These are phyloP conservation scores for Camelus bactrianus DNA, from an alignment of 2,113 vertebrate genomes.

Conservation along the genomic window DNA sequence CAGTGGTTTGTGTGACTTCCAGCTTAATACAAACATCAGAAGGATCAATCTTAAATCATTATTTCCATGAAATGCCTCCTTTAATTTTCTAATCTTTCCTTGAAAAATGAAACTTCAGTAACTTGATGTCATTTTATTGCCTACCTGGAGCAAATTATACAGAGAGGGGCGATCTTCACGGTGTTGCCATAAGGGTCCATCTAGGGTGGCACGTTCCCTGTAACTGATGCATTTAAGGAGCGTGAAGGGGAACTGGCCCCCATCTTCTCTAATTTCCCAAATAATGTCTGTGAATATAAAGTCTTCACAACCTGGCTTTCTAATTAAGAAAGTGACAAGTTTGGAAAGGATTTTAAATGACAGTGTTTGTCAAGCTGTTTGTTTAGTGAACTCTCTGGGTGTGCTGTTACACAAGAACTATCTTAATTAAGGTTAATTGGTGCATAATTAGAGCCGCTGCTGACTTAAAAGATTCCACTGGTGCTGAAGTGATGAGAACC, in stretches of 20 bases:
- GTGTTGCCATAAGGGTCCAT: not conserved
- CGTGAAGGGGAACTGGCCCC: not conserved
- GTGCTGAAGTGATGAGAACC: constrained; percentile 72
- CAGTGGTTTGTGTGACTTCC: not conserved
- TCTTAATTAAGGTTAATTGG: constrained; percentile 89
- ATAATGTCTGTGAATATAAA: constrained; percentile 75
- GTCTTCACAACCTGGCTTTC: constrained; percentile 77
- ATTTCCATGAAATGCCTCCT: constrained; percentile 25
- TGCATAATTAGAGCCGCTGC: constrained; percentile 83
- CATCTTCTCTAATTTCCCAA: constrained; percentile 54
- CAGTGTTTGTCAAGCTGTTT: constrained; percentile 87
- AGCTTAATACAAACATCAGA: not conserved
- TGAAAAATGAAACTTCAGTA: constrained; percentile 42
- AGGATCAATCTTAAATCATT: not conserved
- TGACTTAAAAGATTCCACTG: constrained; percentile 77
- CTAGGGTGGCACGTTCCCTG: not conserved
- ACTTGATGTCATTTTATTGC: not conserved
- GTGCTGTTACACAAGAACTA: constrained; percentile 81
- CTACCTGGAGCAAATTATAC: not conserved
- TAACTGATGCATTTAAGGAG: constrained; percentile 71
- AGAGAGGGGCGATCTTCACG: not conserved
- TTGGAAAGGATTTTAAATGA: constrained; percentile 84
- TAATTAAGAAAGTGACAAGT: constrained; percentile 81
- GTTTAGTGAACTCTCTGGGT: constrained; percentile 84
- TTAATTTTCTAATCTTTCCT: constrained; percentile 28